Evolutionary conservation across 2,797 vertebrate genomes (phyloP), one percentile per base, ranked within the genome.

Genomic region (Leptoclinus maculatus): DNA sequence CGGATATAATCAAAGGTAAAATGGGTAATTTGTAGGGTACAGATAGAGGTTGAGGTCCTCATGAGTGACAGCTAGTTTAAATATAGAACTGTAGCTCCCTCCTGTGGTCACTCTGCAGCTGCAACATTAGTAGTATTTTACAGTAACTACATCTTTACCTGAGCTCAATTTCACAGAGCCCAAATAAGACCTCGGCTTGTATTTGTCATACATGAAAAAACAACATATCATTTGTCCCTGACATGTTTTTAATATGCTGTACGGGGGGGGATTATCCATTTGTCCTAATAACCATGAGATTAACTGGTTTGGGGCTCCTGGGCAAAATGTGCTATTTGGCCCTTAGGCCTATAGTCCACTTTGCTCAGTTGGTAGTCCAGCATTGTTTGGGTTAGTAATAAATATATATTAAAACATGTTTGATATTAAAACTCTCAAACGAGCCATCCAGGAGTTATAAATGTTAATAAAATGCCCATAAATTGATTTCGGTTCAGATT

Each of bases 21-120:
- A 25, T 16, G 21, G 32, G 2, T 13, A 1, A 49, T 68, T 47
- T 54, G 1, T 19, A 38, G 16, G 27, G 1, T n/a, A 17, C 4
- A 59, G 23, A 32, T 3, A 5, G 1, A 63, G 0, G 4, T 25
- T 27, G 3, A 58, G 17, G 1, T n/a, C 27, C 7, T 62, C 3
- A 27, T 23, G 11, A 17, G 1, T 12, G 4, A 41, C n/a, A 36
- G 9, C 14, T 8, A 57, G 11, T 66, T 54, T 53, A 38, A 70
- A 76, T 25, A 4, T 54, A 23, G 65, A 49, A 11, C 36, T 29
- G 0, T 78, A 45, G 63, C 78, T 21, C 88, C 89, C 80, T 72
- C 91, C 83, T 54, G 81, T 88, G 92, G 83, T 14, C 10, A 29
- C 38, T 41, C 0, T 25, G 11, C 19, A 57, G 64, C 45, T 19